A percentile compares a stretch with the other conserved stretches of the same genome.
Evolutionary conservation across 2,113 vertebrate genomes (phyloP).

Genomic region (Cranoglanis bouderius): DNA sequence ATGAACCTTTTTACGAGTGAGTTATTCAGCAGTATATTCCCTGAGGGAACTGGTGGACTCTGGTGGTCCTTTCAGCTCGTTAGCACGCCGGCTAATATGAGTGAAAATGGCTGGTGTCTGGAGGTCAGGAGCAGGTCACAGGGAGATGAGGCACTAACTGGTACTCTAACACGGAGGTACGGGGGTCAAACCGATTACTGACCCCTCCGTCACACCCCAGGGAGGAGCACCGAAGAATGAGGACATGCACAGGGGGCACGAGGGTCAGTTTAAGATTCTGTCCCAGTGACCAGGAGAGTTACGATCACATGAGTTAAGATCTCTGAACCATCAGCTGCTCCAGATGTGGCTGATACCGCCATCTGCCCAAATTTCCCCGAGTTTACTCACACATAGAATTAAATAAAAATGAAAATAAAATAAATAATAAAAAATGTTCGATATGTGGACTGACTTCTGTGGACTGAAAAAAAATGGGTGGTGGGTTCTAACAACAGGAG

Average conservation of each 20-base stretch:
- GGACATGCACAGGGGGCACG: background rate
- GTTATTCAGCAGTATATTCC: background rate
- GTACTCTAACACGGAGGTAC: background rate
- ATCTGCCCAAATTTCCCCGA: background rate
- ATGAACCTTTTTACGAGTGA: background rate
- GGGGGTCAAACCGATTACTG: background rate
- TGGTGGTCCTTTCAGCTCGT: conserved; percentile 12
- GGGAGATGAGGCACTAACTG: background rate
- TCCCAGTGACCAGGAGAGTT: background rate
- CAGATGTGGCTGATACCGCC: background rate
- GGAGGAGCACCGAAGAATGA: background rate
- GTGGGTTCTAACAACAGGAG: too few relatives aligned
- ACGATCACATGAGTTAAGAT: background rate
- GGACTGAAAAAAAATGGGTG: background rate
- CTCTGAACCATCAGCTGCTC: background rate
- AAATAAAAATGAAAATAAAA: background rate
- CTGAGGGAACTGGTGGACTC: background rate
- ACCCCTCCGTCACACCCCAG: background rate
- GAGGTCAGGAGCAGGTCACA: conserved; percentile 8
- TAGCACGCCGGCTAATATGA: background rate
- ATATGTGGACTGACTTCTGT: background rate
- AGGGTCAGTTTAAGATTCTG: background rate
- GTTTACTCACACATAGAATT: background rate
- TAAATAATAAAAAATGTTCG: background rate
- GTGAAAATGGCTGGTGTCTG: background rate